Evolutionary conservation across 2,797 vertebrate species (phyloP), one percentile per base, ranked within the genome.

Genomic region (Rhabdophis nuchalis): DNA sequence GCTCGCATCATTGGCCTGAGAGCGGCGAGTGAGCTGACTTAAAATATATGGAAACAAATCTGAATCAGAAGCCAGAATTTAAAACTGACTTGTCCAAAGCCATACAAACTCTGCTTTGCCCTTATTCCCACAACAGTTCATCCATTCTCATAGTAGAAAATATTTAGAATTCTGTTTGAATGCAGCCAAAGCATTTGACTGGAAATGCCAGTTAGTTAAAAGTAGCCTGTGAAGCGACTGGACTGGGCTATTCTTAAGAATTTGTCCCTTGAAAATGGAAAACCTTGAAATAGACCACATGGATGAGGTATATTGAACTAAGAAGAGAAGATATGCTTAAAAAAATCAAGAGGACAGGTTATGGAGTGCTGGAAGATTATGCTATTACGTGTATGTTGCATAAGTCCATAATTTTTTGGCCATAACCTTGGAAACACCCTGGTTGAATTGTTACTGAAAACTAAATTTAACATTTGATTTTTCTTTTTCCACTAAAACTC

Each of bases 391-490:
- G 20, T 77, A 41, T 41, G 8, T 41, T 23, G 72, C 18, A 9
- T 72, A 72, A 6, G 2, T 16, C 16, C 18, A 41, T 77, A 23
- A 41, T 41, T 77, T 77, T 77, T 77, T 77, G 8, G 41, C 16
- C 7, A 20, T 20, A 72, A 72, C 18, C 68, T 41, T 41, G 18
- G 3, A 18, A 77, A 9, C 36, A 77, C 16, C 32, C 1, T 41
- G 8, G 68, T 77, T 12, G 13, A 56, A 85, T 53, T 57, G 12
- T 2, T 86, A 32, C 27, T 14, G 20, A 54, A 72, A 11, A 77
- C 58, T 64, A 91, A 92, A 1, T 57, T 50, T 89, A 68, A 56
- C 18, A 41, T 91, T 89, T 56, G 64, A 91, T 92, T 86, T 53
- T 86, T 18, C 13, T 7, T 92, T 93, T 77, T n/a, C 12, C 82